Base-by-base conservation (phyloP, 1,140 invertebrate genomes). In the Calephelis virginiensis region DNA sequence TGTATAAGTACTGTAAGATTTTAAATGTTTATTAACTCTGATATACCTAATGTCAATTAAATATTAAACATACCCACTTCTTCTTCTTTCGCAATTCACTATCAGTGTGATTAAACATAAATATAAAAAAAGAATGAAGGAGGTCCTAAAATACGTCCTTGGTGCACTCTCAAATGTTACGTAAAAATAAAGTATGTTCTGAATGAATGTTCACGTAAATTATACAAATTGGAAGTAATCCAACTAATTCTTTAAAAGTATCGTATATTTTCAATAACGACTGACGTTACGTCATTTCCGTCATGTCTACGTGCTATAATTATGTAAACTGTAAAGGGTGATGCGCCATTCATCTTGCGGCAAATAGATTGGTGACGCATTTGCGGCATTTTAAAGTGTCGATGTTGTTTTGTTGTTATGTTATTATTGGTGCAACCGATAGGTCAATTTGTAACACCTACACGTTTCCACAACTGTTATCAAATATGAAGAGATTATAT, bases 251-350 rank as follows among this genome's bases (percentile, higher is more conserved):
- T 64, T 62, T 63, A 62, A 67, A 71, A 68, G 69, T 72, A 62
- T 68, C 72, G 66, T 71, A 69, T 71, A 71, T 74, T 65, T 67
- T 68, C 66, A 64, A 70, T 69, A 68, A 72, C 66, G 67, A 74
- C 43, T 64, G 50, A 40, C 38, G 68, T 64, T 67, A 70, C 70
- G 70, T 74, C 70, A 74, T 40, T 62, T 67, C 63, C 65, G 67
- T 53, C 60, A 60, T 72, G 61, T 64, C 63, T 69, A 69, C 67
- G 67, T 64, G 70, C 17, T 69, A 66, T 69, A 50, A 67, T 67
- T 72, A 68, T 71, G 70, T 71, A 71, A 68, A 67, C 65, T 71
- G 70, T 71, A 71, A 68, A 67, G 66, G 59, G 69, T 64, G 49
- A 40, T 43, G 53, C 53, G 50, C 70, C 70, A 74, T 74, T 72